These are phyloP conservation scores for Dolichomitus sp. DNA, from an alignment of 2,888 invertebrate genomes.

Conservation along the genomic window DNA sequence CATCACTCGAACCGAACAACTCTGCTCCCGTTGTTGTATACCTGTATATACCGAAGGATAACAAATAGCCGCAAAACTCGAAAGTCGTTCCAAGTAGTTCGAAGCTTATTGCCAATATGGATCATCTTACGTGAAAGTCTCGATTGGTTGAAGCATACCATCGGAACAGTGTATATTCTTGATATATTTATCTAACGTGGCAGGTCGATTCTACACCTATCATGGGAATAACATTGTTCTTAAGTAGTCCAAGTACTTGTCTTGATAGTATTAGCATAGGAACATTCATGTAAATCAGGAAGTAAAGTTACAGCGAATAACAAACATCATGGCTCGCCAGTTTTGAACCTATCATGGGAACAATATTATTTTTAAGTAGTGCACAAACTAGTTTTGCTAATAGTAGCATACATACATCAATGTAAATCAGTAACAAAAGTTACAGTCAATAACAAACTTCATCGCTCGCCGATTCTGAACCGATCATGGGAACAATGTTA, in stretches of 20 bases:
- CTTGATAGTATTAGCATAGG: too few relatives aligned
- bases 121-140: constrained; percentile 59
- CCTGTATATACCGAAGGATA: constrained; percentile 45
- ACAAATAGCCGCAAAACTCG: constrained; percentile 61
- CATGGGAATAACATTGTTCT: background rate
- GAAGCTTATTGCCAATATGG: constrained; percentile 64
- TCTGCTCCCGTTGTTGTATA: constrained; percentile 35
- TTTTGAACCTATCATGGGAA: too few relatives aligned
- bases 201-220: background rate
- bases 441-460: too few relatives aligned
- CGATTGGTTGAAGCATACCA: constrained; percentile 16
- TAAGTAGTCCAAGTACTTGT: background rate
- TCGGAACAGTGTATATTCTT: background rate
- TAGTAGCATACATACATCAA: too few relatives aligned
- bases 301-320: too few relatives aligned
- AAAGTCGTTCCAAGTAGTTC: constrained; percentile 54
- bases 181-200: background rate
- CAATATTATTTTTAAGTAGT: too few relatives aligned
- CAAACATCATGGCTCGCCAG: too few relatives aligned
- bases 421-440: too few relatives aligned
- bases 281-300: too few relatives aligned
- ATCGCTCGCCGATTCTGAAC: too few relatives aligned
- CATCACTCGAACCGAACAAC: constrained; percentile 57
- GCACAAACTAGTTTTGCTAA: too few relatives aligned
- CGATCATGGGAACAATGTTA: too few relatives aligned